phyloP scores from a whole-genome alignment of 1,140 invertebrate genomes.

The Drosophila pandora region DNA sequence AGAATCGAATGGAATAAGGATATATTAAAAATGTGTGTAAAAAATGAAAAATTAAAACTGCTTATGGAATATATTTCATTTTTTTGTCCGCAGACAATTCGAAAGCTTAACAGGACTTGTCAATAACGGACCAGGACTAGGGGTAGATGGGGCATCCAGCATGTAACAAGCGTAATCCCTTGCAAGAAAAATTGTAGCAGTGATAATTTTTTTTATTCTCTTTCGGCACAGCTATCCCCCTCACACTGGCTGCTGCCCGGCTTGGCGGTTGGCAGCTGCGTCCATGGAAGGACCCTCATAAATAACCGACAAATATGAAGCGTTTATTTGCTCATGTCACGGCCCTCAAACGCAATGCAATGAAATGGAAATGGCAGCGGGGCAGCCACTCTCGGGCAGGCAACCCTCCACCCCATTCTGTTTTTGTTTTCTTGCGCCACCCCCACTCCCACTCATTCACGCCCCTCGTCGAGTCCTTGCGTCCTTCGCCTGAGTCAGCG shows the following conservation, averaged over 20 bases:
- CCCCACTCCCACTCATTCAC: slow-evolving; percentile 4
- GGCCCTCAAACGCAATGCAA: slow-evolving; percentile 67
- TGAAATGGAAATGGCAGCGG: slow-evolving; percentile 60
- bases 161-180: slow-evolving; percentile 74
- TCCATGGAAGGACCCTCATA: slow-evolving; percentile 78
- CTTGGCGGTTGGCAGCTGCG: slow-evolving; percentile 66
- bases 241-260: slow-evolving; percentile 3
- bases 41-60: not conserved
- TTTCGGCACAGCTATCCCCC: slow-evolving; percentile 7
- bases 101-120: slow-evolving; percentile 73
- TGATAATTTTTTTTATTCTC: slow-evolving; percentile 72
- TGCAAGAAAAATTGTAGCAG: slow-evolving; percentile 75
- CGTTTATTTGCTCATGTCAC: slow-evolving; percentile 83
- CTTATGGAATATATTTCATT: slow-evolving; percentile 4
- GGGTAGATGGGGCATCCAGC: slow-evolving; percentile 12
- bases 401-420: slow-evolving; percentile 8
- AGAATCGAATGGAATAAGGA: too few species aligned
- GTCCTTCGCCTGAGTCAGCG: slow-evolving; percentile 29
- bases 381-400: not conserved
- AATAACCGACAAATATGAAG: slow-evolving; percentile 83
- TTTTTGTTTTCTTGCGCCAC: not conserved
- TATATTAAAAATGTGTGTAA: not conserved
- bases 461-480: slow-evolving; percentile 5
- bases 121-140: slow-evolving; percentile 42
- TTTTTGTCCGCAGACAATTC: slow-evolving; percentile 62